Percentiles rank a stretch among this genome's conserved stretches.
Evolutionary conservation across 2,113 vertebrate genomes (phyloP).

Genomic region (Siphamia tubifer): DNA sequence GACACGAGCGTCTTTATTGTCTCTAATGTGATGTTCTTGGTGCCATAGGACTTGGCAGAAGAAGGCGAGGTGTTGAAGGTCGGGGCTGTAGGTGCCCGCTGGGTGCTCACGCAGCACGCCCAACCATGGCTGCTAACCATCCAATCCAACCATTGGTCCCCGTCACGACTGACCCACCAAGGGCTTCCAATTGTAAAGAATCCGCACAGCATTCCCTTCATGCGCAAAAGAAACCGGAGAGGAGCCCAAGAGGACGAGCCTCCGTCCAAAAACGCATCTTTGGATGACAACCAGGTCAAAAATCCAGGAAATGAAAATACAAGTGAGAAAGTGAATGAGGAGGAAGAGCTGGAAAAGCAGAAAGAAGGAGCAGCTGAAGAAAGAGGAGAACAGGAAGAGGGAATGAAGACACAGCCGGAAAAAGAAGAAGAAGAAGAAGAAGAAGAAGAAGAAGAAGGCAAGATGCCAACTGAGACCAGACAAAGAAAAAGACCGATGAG

Average conservation of each 20-base stretch:
- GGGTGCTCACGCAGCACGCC: conserved; percentile 58
- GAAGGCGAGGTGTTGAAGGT: conserved; percentile 51
- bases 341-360: neutral
- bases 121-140: conserved; percentile 65
- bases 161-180: neutral
- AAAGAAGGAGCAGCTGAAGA: neutral
- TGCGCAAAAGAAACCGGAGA: conserved; percentile 37
- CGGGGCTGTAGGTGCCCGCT: conserved; percentile 41
- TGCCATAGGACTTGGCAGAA: conserved; percentile 52
- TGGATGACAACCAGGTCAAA: neutral
- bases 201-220: conserved; percentile 30
- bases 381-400: neutral
- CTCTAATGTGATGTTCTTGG: neutral
- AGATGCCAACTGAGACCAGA: neutral
- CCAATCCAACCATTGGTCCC: conserved; percentile 19
- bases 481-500: neutral
- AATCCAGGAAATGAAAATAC: neutral
- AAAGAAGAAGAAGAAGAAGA: neutral
- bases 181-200: neutral
- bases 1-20: neutral
- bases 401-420: neutral
- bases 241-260: neutral
- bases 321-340: neutral
- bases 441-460: neutral
- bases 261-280: neutral